Evolutionary conservation across 1,140 invertebrate species (phyloP).

Genomic region (Pseudomyrmex dendroicus): DNA sequence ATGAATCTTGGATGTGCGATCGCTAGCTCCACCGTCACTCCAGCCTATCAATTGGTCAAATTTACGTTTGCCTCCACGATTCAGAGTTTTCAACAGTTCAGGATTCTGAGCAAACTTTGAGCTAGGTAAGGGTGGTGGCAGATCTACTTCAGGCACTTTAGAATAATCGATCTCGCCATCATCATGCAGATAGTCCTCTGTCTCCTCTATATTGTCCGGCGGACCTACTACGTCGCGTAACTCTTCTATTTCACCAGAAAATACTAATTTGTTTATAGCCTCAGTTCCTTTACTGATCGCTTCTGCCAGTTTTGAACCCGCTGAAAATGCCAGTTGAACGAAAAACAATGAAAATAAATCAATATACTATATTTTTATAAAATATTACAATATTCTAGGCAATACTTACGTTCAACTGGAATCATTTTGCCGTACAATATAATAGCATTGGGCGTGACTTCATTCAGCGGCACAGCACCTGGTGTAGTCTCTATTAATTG

Average conservation of each 20-base stretch:
- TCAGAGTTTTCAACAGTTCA: conserved; percentile 81
- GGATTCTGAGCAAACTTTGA: conserved; percentile 84
- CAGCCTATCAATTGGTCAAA: conserved; percentile 84
- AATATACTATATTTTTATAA: conserved; percentile 1
- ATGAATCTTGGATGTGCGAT: conserved; percentile 77
- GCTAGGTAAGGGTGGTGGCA: conserved; percentile 82
- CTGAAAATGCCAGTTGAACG: conserved; percentile 77
- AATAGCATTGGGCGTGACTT: conserved; percentile 91
- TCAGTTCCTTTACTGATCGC: conserved; percentile 91
- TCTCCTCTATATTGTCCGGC: conserved; percentile 86
- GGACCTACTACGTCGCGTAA: conserved; percentile 89
- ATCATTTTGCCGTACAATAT: conserved; percentile 93
- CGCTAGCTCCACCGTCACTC: conserved; percentile 77
- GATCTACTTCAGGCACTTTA: conserved; percentile 80
- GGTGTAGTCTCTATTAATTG: conserved; percentile 90
- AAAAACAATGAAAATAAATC: background rate
- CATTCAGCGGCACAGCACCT: conserved; percentile 89
- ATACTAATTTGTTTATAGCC: conserved; percentile 90
- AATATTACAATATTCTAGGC: conserved; percentile 5
- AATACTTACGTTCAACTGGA: conserved; percentile 88
- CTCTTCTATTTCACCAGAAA: conserved; percentile 92
- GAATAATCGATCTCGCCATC: conserved; percentile 83
- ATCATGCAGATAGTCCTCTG: conserved; percentile 86
- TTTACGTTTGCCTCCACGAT: conserved; percentile 82
- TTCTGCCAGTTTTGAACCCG: conserved; percentile 90